Base-by-base conservation (phyloP, 2,797 vertebrate species). In the Remorina albescens region DNA sequence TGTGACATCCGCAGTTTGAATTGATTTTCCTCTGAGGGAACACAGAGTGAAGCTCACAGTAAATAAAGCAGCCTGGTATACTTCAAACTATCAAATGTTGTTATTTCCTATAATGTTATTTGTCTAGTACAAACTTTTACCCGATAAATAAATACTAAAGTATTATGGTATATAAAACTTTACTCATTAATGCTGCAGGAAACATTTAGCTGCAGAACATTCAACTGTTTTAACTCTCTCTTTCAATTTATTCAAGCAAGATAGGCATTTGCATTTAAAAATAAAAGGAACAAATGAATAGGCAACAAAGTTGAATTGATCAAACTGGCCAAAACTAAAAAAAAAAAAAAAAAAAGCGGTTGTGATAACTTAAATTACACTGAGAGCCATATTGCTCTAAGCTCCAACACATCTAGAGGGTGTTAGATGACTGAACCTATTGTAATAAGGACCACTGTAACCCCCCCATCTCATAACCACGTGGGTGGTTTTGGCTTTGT, bases 1-100 rank as follows among this genome's bases (percentile, higher is more conserved):
- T 89, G 63, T 66, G 67, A 79, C 80, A 88, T 84, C 90, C 88
- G 91, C 46, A 44, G 60, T 80, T 87, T 88, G 80, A 91, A 91
- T 0, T 41, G 26, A 70, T 74, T 61, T 71, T 91, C 83, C 16
- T 89, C 89, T 90, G 74, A 63, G 6, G 59, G 18, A 34, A 82
- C 56, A 87, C n/a, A 85, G 28, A 66, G 50, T 16, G 12, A 67
- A 62, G 6, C n/a, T 0, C 0, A 37, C 4, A 49, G 21, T 76
- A 60, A 79, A 37, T 42, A n/a, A 54, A 64, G 18, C 41, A 46
- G 10, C 46, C 46, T 3, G 13, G 37, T 44, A 26, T 44, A 26
- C 49, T 37, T 47, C 6, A 54, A 21, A 49, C 4, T 23, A 21
- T 34, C 3, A 34, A 7, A 28, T n/a, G 18, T 42, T n/a, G 18